Conservation (phyloP, 2,797 vertebrate genomes). For the Pteropus rufus region DNA sequence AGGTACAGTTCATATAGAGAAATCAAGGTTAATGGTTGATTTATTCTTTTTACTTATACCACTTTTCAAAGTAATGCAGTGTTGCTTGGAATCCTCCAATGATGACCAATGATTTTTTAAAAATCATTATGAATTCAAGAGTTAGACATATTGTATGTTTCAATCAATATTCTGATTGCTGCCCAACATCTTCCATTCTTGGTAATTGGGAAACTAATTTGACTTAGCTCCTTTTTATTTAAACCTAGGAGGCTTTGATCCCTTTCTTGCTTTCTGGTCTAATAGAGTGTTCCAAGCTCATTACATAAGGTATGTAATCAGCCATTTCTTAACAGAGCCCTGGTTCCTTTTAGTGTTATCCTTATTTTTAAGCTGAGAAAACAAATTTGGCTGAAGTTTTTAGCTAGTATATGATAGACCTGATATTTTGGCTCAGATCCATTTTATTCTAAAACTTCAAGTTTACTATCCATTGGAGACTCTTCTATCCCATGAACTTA, state of each 20-base stretch:
- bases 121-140: neutral
- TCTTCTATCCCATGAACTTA: neutral
- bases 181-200: neutral
- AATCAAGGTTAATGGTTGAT: neutral
- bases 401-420: neutral
- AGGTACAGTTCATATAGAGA: neutral
- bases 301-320: neutral
- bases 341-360: neutral
- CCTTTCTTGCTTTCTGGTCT: neutral
- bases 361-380: neutral
- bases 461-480: neutral
- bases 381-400: neutral
- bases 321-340: neutral
- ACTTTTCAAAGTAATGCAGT: neutral
- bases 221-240: neutral
- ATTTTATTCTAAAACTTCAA: conserved; percentile 5
- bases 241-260: neutral
- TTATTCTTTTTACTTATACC: neutral
- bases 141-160: neutral
- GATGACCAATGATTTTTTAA: neutral
- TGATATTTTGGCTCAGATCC: neutral
- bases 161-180: neutral
- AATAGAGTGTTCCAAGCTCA: neutral
- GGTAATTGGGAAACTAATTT: neutral
- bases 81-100: neutral